Evolutionary conservation across 2,797 vertebrate species (phyloP), one percentile per base, ranked within the genome.

Genomic region (Crenichthys baileyi): DNA sequence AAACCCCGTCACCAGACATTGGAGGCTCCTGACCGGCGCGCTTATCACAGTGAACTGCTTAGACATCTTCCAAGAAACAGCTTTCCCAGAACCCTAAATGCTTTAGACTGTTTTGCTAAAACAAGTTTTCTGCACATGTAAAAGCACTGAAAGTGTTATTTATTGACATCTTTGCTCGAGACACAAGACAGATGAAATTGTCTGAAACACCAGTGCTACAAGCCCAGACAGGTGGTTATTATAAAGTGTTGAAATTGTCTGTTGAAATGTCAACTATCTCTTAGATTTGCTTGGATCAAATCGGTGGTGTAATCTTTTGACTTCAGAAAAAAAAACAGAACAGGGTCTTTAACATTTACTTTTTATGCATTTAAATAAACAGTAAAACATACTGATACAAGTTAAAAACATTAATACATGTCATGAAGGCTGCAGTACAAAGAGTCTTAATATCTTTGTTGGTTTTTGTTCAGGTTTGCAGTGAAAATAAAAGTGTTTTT

Each of bases 11-110:
- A 99, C 97, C 73, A 97, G 96, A 91, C 94, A 97, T 1, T 99
- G 98, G 98, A 93, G 98, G 92, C 97, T 98, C 58, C 93, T 99
- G 82, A 99, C 97, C 0, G 98, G 98, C 67, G 93, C 88, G 0
- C 94, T 99, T 83, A 96, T 99, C 85, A 96, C 98, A 41, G 96
- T 97, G 53, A 97, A 97, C 93, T 98, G 97, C 84, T 96, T 99
- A 76, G 96, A 98, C 50, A 79, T 96, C 79, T 94, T 98, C 75
- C 93, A 94, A 79, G 95, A 88, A 60, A 95, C 94, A 48, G 96
- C 97, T 2, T 96, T 97, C 87, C 94, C 94, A 61, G 95, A 89
- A 71, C 74, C 68, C 48, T 94, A 90, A 84, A 75, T 70, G 24
- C 36, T 58, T 58, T 20, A 18, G 68, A 29, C 73, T 78, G 51